These are phyloP conservation scores for Argyresthia goedartella DNA, from an alignment of 2,888 invertebrate genomes.

Conservation along the genomic window DNA sequence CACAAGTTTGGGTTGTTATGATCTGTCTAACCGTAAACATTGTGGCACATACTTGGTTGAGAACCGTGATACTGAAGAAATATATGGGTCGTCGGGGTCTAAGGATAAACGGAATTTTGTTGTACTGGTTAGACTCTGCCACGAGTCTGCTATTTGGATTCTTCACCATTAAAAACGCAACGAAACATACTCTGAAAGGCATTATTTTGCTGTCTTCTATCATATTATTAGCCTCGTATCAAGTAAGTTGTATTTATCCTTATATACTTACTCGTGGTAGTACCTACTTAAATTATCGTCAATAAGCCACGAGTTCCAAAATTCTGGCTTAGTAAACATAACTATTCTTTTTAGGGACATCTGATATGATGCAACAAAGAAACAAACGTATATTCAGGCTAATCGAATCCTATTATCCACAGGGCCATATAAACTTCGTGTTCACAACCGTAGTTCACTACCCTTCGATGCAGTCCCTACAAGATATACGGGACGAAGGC, in stretches of 20 bases:
- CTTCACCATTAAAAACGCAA: conserved; percentile 16
- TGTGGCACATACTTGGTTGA: conserved; percentile 23
- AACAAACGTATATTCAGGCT: no score
- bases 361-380: no score
- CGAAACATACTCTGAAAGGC: conserved; percentile 20
- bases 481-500: conserved; percentile 18
- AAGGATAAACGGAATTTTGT: conserved; percentile 2
- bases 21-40: conserved; percentile 10
- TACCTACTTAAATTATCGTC: background rate
- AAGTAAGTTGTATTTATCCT: conserved; percentile 21
- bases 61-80: conserved; percentile 11
- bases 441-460: conserved; percentile 27
- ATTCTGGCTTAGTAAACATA: background rate
- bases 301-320: background rate
- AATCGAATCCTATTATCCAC: background rate
- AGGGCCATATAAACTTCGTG: conserved; percentile 34
- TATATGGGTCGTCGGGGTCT: background rate
- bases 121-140: conserved; percentile 17
- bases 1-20: conserved; percentile 14
- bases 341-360: background rate
- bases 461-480: conserved; percentile 19
- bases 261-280: background rate
- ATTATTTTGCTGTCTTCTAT: conserved; percentile 26
- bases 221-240: conserved; percentile 26
- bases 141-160: conserved; percentile 25